A percentile compares a stretch with the other conserved stretches of the same genome.
phyloP scores from a whole-genome alignment of 2,888 invertebrate genomes.

The Horisme vitalbata region DNA sequence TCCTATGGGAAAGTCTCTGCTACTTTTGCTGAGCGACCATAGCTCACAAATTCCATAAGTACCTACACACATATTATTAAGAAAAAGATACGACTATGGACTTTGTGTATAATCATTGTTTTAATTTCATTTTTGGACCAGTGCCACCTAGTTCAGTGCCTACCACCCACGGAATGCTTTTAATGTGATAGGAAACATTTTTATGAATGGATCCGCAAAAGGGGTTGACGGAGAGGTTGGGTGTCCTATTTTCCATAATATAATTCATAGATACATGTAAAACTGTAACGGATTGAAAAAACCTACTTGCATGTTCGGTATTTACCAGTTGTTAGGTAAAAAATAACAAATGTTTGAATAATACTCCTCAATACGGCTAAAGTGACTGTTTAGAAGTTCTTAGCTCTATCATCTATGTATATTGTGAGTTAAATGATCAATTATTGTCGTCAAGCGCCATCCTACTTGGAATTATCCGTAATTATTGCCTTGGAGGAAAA shows the following conservation, averaged over 20 bases:
- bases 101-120: slow-evolving; percentile 18
- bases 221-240: slow-evolving; percentile 13
- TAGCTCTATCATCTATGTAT: slow-evolving; percentile 23
- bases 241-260: slow-evolving; percentile 5
- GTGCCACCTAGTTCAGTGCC: slow-evolving; percentile 24
- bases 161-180: slow-evolving; percentile 21
- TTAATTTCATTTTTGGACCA: slow-evolving; percentile 31
- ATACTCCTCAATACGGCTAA: no score
- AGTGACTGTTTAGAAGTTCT: not conserved
- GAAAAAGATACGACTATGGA: not conserved
- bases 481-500: slow-evolving; percentile 14
- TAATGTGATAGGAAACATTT: slow-evolving; percentile 25
- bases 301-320: no score
- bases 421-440: slow-evolving; percentile 14
- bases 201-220: slow-evolving; percentile 18
- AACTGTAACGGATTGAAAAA: no score
- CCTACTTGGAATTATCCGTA: slow-evolving; percentile 12
- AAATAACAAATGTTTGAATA: no score
- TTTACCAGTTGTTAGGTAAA: no score
- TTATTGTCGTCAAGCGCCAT: slow-evolving; percentile 21
- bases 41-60: no score
- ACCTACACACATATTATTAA: no score
- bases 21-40: no score
- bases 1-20: no score
- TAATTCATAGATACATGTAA: no score